These are phyloP conservation scores for Enteromius argenteus DNA, from an alignment of 2,797 vertebrate genomes.

Conservation along the genomic window DNA sequence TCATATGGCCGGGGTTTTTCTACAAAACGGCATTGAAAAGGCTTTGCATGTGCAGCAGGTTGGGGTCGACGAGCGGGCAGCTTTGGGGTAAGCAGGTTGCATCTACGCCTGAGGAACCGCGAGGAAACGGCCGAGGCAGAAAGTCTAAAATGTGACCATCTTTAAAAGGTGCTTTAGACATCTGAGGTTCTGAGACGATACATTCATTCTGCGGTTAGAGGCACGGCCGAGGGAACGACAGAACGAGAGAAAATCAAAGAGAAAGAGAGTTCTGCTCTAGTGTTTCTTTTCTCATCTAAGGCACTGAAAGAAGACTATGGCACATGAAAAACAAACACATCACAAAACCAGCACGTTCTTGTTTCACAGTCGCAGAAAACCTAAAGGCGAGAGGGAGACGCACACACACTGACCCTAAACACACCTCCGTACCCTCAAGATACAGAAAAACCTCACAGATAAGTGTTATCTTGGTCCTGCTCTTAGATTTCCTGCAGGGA, in stretches of 20 bases:
- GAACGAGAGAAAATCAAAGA: constrained; percentile 35
- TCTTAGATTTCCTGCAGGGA: constrained; percentile 90
- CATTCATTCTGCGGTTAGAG: constrained; percentile 81
- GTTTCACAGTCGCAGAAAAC: constrained; percentile 35
- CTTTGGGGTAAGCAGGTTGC: constrained; percentile 75
- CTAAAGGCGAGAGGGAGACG: constrained; percentile 10
- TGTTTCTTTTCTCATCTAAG: constrained; percentile 79
- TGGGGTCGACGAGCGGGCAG: constrained; percentile 57
- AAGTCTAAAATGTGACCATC: constrained; percentile 29
- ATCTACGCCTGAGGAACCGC: constrained; percentile 61
- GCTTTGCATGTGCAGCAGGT: constrained; percentile 49
- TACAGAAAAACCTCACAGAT: constrained; percentile 11
- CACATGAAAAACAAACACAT: constrained; percentile 68
- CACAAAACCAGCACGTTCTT: constrained; percentile 41
- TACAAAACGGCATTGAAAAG: constrained; percentile 49
- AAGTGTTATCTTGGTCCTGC: constrained; percentile 4
- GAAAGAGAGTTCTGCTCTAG: constrained; percentile 72
- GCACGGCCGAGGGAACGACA: constrained; percentile 75
- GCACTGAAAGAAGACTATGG: constrained; percentile 85
- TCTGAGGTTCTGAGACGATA: constrained; percentile 80
- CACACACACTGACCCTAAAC: constrained; percentile 27
- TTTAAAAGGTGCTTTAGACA: constrained; percentile 73
- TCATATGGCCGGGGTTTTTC: constrained; percentile 54
- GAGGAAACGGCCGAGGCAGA: constrained; percentile 63
- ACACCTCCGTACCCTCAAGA: constrained; percentile 17